Evolutionary conservation across 2,797 vertebrate species (phyloP).

Genomic region (Kryptopterus vitreolus): DNA sequence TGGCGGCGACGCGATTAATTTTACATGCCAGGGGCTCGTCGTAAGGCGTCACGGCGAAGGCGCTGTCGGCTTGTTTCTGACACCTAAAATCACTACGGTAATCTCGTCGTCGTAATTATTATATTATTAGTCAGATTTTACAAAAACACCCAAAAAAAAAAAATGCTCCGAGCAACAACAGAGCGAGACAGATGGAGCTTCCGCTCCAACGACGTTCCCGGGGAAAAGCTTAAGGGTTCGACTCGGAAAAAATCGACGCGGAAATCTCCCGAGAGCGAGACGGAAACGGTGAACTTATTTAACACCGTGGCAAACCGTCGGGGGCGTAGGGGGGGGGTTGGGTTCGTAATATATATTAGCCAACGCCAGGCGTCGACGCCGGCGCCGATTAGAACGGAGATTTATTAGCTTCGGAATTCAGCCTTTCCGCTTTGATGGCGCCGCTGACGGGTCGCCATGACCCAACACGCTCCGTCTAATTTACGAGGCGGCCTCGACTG

Average conservation of each 20-base stretch:
- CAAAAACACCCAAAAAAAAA: neutral
- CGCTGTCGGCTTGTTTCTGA: constrained; percentile 35
- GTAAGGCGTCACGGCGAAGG: neutral
- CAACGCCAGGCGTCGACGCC: constrained; percentile 20
- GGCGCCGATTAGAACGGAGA: constrained; percentile 17
- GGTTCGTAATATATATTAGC: constrained; percentile 13
- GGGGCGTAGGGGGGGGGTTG: no score
- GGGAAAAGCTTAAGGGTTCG: neutral
- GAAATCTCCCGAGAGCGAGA: neutral
- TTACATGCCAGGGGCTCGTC: constrained; percentile 40
- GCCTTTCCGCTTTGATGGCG: constrained; percentile 23
- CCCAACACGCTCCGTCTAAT: constrained; percentile 25
- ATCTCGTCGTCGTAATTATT: neutral
- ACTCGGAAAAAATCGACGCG: neutral
- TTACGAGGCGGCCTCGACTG: neutral
- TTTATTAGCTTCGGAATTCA: constrained; percentile 29
- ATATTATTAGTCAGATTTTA: constrained; percentile 1
- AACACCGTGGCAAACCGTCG: no score
- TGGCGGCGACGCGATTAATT: constrained; percentile 40
- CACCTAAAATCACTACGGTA: constrained; percentile 17
- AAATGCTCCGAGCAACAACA: neutral
- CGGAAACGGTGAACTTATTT: neutral
- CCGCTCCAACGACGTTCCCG: neutral
- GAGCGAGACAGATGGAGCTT: constrained; percentile 8
- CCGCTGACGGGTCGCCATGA: constrained; percentile 1